phyloP scores from a whole-genome alignment of 2,888 invertebrate species.

The Pristionchus arcanus region DNA sequence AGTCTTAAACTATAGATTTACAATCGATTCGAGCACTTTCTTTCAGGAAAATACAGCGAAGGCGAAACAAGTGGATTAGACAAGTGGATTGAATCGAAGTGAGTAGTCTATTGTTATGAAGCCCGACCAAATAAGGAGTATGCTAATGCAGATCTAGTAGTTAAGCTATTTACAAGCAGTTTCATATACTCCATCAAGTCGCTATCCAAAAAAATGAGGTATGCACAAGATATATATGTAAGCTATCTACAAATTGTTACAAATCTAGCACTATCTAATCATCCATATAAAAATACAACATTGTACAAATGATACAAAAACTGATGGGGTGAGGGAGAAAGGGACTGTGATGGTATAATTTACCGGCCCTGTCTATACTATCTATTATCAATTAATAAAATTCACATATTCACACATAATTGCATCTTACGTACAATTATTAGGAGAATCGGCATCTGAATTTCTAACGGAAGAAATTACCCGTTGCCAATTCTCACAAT shows the following conservation, averaged over 20 bases:
- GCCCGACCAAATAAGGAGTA: background rate
- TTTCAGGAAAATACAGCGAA: background rate
- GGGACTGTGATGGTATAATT: slow-evolving; percentile 19
- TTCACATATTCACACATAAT: slow-evolving; percentile 50
- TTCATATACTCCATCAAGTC: background rate
- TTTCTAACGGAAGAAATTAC: slow-evolving; percentile 8
- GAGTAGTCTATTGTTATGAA: slow-evolving; percentile 1
- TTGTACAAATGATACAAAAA: slow-evolving; percentile 36
- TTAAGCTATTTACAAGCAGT: slow-evolving; percentile 11
- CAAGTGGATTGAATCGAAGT: slow-evolving; percentile 11
- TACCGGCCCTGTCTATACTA: slow-evolving; percentile 36
- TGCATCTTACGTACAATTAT: slow-evolving; percentile 23
- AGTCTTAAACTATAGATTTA: slow-evolving; percentile 27
- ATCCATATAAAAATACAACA: slow-evolving; percentile 1
- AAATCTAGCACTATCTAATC: background rate
- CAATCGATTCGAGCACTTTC: slow-evolving; percentile 28
- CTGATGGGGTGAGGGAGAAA: slow-evolving; percentile 32
- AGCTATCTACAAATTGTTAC: slow-evolving; percentile 21
- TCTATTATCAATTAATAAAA: slow-evolving; percentile 43
- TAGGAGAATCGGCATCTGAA: slow-evolving; percentile 6
- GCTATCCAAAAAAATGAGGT: slow-evolving; percentile 17
- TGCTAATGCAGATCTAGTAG: slow-evolving; percentile 33
- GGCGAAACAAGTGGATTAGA: background rate
- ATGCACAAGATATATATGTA: background rate
- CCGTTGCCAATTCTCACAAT: slow-evolving; percentile 21